Evolutionary conservation across 64 coral and sea anemone genomes (phyloP).

Genomic region (Actinia equina): DNA sequence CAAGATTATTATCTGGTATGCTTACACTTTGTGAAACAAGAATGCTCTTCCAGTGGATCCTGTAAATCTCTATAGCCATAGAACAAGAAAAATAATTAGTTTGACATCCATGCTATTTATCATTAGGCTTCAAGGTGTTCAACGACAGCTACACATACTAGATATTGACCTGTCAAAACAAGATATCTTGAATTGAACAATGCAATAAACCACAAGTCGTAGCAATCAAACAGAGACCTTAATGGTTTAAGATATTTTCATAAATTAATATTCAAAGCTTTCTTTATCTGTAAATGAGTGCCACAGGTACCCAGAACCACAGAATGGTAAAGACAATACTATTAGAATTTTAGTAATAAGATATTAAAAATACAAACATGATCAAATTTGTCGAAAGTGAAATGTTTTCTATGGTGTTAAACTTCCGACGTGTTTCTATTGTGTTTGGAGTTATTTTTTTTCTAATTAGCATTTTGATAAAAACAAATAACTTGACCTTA

Average conservation of each 20-base stretch:
- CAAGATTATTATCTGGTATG: not conserved
- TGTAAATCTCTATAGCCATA: constrained; percentile 75
- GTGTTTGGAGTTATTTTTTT: not conserved
- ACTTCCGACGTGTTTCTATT: not conserved
- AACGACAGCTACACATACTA: too few species aligned
- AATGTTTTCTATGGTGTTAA: not conserved
- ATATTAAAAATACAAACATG: too few species aligned
- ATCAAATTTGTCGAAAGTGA: not conserved
- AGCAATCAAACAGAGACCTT: not conserved
- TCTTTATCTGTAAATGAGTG: not conserved
- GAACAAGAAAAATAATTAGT: not conserved
- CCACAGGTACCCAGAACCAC: not conserved
- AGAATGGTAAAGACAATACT: not conserved
- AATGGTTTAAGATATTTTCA: not conserved
- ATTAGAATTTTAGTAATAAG: too few species aligned
- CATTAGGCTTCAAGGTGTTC: too few species aligned
- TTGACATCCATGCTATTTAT: too few species aligned
- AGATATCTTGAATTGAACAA: too few species aligned
- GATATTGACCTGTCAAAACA: too few species aligned
- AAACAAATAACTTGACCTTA: not conserved
- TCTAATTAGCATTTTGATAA: not conserved
- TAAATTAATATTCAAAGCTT: not conserved
- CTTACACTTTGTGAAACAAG: constrained; percentile 99
- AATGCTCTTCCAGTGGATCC: constrained; percentile 97
- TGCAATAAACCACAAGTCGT: not conserved